A percentile compares a stretch with the other conserved stretches of the same genome.
Conservation (phyloP, 2,888 invertebrate species). For the Oxytorus armatus region DNA sequence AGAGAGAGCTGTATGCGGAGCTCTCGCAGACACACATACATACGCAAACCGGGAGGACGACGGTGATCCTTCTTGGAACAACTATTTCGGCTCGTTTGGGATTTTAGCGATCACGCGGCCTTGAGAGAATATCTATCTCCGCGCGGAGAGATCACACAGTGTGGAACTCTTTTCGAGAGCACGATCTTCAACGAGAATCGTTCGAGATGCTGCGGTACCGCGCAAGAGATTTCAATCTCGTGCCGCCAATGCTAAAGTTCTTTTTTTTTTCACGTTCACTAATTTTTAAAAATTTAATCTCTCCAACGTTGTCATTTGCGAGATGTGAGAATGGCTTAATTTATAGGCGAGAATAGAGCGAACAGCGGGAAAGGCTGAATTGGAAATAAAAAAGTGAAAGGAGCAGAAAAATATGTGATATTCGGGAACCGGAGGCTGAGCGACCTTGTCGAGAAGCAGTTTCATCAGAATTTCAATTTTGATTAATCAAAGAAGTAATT, state of each 20-base stretch:
- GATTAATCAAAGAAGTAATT: conserved; percentile 72
- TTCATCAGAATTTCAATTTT: conserved; percentile 72
- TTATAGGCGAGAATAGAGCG: conserved; percentile 25
- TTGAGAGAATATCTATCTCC: conserved; percentile 52
- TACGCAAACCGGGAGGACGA: not conserved
- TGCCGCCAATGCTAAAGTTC: conserved; percentile 1
- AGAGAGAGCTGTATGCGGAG: conserved; percentile 2
- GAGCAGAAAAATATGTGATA: conserved; percentile 32
- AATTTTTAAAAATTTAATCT: conserved; percentile 17
- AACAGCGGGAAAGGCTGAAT: conserved; percentile 15
- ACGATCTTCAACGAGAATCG: conserved; percentile 2
- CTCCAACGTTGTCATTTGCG: conserved; percentile 7
- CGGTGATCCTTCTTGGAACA: conserved; percentile 72
- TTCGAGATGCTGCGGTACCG: not conserved
- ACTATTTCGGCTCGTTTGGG: conserved; percentile 74
- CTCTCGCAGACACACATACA: conserved; percentile 25
- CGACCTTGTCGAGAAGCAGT: conserved; percentile 64
- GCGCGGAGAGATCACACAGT: not conserved
- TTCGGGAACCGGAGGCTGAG: conserved; percentile 57
- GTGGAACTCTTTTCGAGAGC: not conserved
- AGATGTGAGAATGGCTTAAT: conserved; percentile 36
- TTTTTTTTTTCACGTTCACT: conserved; percentile 5
- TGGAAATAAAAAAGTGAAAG: conserved; percentile 41
- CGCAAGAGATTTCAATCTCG: conserved; percentile 13
- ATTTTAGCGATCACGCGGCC: conserved; percentile 69